A percentile compares a stretch with the other conserved stretches of the same genome.
phyloP scores from a whole-genome alignment of 2,888 invertebrate genomes.

The Cephonodes hylas region DNA sequence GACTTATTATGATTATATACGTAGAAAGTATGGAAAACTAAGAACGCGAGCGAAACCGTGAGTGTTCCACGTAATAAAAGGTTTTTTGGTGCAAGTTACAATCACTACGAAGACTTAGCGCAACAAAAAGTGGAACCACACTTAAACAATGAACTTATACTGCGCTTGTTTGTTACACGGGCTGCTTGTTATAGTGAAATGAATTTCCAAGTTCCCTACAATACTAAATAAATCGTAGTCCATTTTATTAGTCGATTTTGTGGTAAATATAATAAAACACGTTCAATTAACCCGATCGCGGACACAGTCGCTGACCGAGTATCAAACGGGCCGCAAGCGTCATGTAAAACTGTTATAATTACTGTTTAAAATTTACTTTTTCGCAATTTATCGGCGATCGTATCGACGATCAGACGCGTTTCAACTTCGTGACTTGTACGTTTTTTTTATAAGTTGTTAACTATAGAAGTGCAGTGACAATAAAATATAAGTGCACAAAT shows the following conservation, averaged over 20 bases:
- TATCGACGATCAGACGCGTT: not conserved
- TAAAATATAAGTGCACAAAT: no score
- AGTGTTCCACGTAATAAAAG: slow-evolving; percentile 43
- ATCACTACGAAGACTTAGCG: slow-evolving; percentile 48
- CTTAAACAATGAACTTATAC: slow-evolving; percentile 66
- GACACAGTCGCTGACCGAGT: not conserved
- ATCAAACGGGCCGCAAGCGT: not conserved
- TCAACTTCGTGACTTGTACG: no score
- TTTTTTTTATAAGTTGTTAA: no score
- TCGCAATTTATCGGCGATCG: not conserved
- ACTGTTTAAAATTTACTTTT: not conserved
- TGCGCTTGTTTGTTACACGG: slow-evolving; percentile 39
- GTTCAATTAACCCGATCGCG: not conserved
- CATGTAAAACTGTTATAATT: slow-evolving; percentile 15
- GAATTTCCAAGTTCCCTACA: not conserved
- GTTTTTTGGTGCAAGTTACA: slow-evolving; percentile 39
- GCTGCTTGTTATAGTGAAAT: slow-evolving; percentile 28
- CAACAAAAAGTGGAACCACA: slow-evolving; percentile 47
- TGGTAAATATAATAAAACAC: slow-evolving; percentile 1
- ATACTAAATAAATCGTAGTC: not conserved
- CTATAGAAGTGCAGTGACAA: no score
- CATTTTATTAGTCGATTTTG: not conserved
- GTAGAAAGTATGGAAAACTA: slow-evolving; percentile 3
- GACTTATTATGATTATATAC: not conserved
- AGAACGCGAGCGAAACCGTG: slow-evolving; percentile 58